Conservation (phyloP, 2,113 vertebrate species). For the Coreoperca whiteheadi region DNA sequence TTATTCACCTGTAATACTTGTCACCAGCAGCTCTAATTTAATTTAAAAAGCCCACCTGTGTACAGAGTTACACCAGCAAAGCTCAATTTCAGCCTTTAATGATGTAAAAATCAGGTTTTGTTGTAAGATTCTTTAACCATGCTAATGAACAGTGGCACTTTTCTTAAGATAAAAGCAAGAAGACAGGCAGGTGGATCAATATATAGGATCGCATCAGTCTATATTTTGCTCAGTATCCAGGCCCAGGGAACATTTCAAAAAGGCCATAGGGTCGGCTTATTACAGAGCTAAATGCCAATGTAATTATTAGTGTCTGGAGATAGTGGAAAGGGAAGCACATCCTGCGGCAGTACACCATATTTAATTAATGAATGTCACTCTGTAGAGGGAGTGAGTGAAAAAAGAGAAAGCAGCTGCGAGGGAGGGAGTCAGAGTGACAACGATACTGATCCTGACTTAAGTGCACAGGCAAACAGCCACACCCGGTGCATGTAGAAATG, state of each 20-base stretch:
- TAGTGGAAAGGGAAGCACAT: slow-evolving; percentile 76
- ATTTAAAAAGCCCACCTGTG: slow-evolving; percentile 19
- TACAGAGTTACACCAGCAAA: slow-evolving; percentile 27
- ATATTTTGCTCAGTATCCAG: slow-evolving; percentile 75
- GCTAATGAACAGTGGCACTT: slow-evolving; percentile 56
- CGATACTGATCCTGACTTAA: slow-evolving; percentile 53
- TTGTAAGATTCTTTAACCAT: slow-evolving; percentile 37
- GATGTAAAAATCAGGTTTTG: slow-evolving; percentile 27
- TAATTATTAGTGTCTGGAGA: slow-evolving; percentile 86
- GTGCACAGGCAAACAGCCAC: slow-evolving; percentile 34
- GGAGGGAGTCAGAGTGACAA: slow-evolving; percentile 54
- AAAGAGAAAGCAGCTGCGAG: slow-evolving; percentile 26
- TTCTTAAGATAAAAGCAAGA: slow-evolving; percentile 59
- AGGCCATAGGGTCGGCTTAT: slow-evolving; percentile 81
- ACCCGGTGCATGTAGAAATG: slow-evolving; percentile 23
- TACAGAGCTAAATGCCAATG: slow-evolving; percentile 84
- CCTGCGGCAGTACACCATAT: slow-evolving; percentile 81
- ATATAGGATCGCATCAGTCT: slow-evolving; percentile 61
- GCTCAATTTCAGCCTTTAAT: slow-evolving; percentile 46
- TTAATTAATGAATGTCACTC: slow-evolving; percentile 86
- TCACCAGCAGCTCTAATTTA: slow-evolving; percentile 8
- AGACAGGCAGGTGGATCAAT: slow-evolving; percentile 69
- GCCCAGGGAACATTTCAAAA: slow-evolving; percentile 80
- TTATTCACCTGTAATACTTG: slow-evolving; percentile 24
- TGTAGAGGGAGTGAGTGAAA: slow-evolving; percentile 61